Base-by-base conservation (phyloP, 2,113 vertebrate species). In the Neodontobutis hainanensis region DNA sequence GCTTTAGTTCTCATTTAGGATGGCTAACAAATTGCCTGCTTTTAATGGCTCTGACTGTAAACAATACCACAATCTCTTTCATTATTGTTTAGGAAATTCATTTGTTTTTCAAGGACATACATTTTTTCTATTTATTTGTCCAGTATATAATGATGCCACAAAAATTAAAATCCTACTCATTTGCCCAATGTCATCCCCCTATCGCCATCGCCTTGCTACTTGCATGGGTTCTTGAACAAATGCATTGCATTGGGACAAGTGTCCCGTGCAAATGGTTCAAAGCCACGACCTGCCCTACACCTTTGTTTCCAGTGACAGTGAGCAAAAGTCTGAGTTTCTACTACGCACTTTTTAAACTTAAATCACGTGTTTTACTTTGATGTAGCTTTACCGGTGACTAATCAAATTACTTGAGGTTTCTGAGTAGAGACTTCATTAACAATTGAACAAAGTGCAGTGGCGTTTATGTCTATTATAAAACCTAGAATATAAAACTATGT, bases 201-300 rank as follows among this genome's bases (percentile, higher is more conserved):
- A 1, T 27, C 19, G 19, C 19, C 19, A 27, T 27, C 3, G 19
- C 19, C 19, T 27, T 27, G 1, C 19, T 27, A 27, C 19, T 27
- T 2, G 19, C 19, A 90, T 92, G 93, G 91, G 90, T 94, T 94
- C 85, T 92, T 93, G 94, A 94, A 93, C 91, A 94, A 94, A 94
- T 91, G 93, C 91, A 92, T 91, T 91, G 92, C 88, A 89, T 88
- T 93, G 94, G 91, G 93, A 94, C 90, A 90, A 68, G 92, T 93
- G 92, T 93, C 92, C 89, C 89, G 93, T 92, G 94, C 94, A 95
- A 94, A 94, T 93, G 89, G 93, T 94, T 95, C 94, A 95, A 90
- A 92, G 93, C 91, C 91, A 92, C 94, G 95, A 94, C 94, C 94
- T 95, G 94, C 92, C 82, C 94, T 94, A 95, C 93, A 93, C 95